Conservation (phyloP, 2,797 vertebrate species). For the Propithecus deckenii region DNA sequence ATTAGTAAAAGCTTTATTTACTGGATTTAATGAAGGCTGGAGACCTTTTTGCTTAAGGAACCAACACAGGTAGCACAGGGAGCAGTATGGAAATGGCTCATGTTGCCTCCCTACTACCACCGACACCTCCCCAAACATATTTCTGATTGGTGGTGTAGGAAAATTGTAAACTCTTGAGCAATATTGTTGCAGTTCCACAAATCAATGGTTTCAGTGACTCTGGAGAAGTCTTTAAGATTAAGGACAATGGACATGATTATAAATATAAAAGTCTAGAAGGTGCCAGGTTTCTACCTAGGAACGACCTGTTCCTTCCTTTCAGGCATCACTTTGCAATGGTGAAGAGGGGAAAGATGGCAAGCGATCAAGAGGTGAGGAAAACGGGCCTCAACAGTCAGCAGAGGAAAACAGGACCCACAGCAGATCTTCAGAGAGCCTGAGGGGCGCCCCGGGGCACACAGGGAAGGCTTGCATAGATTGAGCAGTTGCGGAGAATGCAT, state of each 20-base stretch:
- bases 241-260: constrained; percentile 60
- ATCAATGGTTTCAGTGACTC: constrained; percentile 12
- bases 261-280: constrained; percentile 72
- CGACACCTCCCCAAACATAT: neutral
- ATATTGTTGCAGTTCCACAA: constrained; percentile 55
- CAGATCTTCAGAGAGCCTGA: constrained; percentile 77
- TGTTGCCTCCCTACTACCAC: neutral
- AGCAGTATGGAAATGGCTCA: constrained; percentile 14
- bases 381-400: constrained; percentile 59
- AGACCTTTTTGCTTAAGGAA: constrained; percentile 41
- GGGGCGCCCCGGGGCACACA: constrained; percentile 74
- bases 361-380: constrained; percentile 44
- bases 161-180: constrained; percentile 61
- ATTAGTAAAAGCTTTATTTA: constrained; percentile 43
- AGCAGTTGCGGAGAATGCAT: constrained; percentile 80
- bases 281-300: constrained; percentile 74
- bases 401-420: constrained; percentile 61
- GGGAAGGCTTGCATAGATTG: constrained; percentile 87
- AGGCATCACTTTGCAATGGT: neutral
- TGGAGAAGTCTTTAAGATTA: constrained; percentile 43
- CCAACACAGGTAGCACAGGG: neutral
- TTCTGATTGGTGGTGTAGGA: constrained; percentile 15
- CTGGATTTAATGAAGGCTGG: constrained; percentile 19
- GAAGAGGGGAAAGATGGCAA: constrained; percentile 23
- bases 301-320: constrained; percentile 66